Evolutionary conservation across 2,797 vertebrate genomes (phyloP), one percentile per base, ranked within the genome.

Genomic region (Anabacerthia variegaticeps): DNA sequence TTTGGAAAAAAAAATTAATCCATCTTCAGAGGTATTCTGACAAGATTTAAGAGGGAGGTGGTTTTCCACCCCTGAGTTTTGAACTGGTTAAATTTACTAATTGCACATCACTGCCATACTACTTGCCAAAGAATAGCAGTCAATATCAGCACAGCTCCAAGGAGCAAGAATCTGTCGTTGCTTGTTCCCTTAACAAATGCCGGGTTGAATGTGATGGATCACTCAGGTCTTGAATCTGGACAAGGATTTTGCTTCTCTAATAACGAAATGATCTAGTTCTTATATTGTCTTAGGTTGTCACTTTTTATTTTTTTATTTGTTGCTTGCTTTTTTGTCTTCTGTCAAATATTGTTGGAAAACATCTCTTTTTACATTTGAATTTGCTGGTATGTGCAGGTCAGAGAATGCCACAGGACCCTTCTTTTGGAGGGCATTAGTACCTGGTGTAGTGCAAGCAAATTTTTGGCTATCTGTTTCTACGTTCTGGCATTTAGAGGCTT

Each of bases 61-160:
- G 17, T 85, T 76, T 89, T 54, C 63, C 5, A 39, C 15, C 12
- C 9, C 4, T 56, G 34, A 27, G 6, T 55, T 76, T 18, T 34
- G 51, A 73, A 36, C 18, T 19, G 19, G 6, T 30, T 85, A 32
- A 16, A 26, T 79, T 61, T 13, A 59, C 23, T 36, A 34, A n/a
- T 67, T 52, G 32, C 41, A 24, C 3, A 4, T 49, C 41, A 44
- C 23, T 77, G 7, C 26, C 0, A 0, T 46, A 17, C 0, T 4
- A 14, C 34, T 82, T 58, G 63, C n/a, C 24, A 37, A 41, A 52
- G 27, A 54, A 46, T 11, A 28, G 19, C 1, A 56, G 71, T 63
- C 1, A 0, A 0, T 63, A 55, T 28, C 26, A 24, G 3, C 51
- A 41, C 4, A 71, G 14, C 27, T 88, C 48, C 32, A 24, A 59